A percentile compares a stretch with the other conserved stretches of the same genome.
phyloP scores from a whole-genome alignment of 2,888 invertebrate species.

The Acanthosepion pharaonis region DNA sequence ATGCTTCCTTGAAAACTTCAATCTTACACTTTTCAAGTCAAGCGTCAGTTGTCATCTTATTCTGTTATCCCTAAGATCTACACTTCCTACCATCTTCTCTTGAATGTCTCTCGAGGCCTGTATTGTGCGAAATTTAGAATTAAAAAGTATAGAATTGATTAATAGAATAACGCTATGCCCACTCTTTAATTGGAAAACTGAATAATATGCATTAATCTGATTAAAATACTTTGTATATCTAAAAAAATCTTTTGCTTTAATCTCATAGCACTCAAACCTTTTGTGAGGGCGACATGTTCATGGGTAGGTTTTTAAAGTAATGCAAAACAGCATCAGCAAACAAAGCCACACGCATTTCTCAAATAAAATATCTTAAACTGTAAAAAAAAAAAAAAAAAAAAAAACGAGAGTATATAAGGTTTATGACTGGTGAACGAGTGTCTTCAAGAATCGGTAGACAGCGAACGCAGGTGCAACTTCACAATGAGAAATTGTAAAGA shows the following conservation, averaged over 20 bases:
- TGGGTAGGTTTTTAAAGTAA: not conserved
- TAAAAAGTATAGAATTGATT: too few species aligned
- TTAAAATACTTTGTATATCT: too few species aligned
- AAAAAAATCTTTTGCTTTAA: not conserved
- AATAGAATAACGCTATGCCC: too few species aligned
- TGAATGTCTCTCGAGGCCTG: too few species aligned
- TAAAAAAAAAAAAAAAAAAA: not conserved
- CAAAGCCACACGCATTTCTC: not conserved
- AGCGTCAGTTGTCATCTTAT: too few species aligned
- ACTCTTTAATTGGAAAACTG: too few species aligned
- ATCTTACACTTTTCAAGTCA: too few species aligned
- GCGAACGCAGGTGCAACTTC: conserved; percentile 4
- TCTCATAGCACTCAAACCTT: not conserved
- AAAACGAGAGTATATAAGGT: not conserved
- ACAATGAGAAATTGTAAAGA: not conserved
- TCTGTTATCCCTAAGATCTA: too few species aligned
- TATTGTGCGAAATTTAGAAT: too few species aligned
- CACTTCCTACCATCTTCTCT: too few species aligned
- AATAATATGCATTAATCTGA: too few species aligned
- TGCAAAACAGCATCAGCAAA: not conserved
- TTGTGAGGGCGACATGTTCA: not conserved
- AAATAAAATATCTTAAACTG: not conserved
- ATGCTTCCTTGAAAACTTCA: too few species aligned
- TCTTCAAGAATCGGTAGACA: not conserved
- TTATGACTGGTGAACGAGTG: conserved; percentile 21